phyloP scores from a whole-genome alignment of 2,113 vertebrate genomes.

The Muntiacus muntjak region DNA sequence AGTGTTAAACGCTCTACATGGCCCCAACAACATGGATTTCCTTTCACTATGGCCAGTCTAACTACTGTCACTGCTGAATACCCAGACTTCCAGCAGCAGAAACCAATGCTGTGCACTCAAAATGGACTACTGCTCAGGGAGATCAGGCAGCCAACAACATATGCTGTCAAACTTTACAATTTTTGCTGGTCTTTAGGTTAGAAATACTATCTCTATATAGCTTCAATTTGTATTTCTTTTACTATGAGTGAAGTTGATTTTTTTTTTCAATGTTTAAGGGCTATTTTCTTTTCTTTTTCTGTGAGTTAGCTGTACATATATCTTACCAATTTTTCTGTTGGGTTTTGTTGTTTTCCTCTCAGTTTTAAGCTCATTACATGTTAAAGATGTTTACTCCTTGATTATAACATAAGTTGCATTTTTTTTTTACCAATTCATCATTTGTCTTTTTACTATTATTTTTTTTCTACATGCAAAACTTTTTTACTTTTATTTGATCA shows the following conservation, averaged over 20 bases:
- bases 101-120: background rate
- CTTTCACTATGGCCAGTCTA: background rate
- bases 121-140: background rate
- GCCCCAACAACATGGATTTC: background rate
- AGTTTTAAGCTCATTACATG: background rate
- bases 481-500: slow-evolving; percentile 1
- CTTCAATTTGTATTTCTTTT: background rate
- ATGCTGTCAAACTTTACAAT: background rate
- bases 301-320: background rate
- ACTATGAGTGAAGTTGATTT: background rate
- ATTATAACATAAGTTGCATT: background rate
- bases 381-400: background rate
- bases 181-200: background rate
- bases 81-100: background rate
- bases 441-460: background rate
- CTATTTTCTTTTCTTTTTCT: background rate
- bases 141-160: background rate
- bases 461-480: background rate
- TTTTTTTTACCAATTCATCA: background rate
- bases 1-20: background rate
- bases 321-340: background rate
- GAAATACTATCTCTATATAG: background rate
- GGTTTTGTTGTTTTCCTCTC: background rate
- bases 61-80: background rate
- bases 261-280: background rate